Evolutionary conservation across 2,888 invertebrate species (phyloP).

Genomic region (Tolmerus cingulatus): DNA sequence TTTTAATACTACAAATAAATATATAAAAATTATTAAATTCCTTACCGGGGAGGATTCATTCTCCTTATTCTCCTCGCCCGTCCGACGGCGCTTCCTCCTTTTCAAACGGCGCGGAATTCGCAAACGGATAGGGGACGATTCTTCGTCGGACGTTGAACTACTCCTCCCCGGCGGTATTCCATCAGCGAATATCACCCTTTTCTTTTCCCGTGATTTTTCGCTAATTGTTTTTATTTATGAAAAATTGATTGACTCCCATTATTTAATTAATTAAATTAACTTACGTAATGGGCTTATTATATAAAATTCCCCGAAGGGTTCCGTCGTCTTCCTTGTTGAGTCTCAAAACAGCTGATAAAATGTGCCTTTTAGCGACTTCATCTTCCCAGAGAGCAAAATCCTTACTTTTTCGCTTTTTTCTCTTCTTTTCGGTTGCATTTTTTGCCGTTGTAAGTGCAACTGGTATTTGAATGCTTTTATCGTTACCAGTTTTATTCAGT

Average conservation of each 20-base stretch:
- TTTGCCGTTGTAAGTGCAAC: neutral
- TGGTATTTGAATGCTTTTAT: neutral
- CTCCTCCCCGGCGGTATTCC: conserved; percentile 49
- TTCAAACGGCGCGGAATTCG: neutral
- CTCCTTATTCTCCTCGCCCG: conserved; percentile 39
- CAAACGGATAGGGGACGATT: neutral
- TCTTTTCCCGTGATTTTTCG: conserved; percentile 28
- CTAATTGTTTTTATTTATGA: neutral
- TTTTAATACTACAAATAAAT: no score
- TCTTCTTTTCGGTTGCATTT: neutral
- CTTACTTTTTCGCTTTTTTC: conserved; percentile 44
- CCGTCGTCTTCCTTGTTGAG: conserved; percentile 53
- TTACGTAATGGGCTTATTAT: conserved; percentile 2
- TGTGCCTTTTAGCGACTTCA: conserved; percentile 54
- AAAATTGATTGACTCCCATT: no score
- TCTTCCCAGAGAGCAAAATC: conserved; percentile 52
- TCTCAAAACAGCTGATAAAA: conserved; percentile 53
- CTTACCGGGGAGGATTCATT: conserved; percentile 14
- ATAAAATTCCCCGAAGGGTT: conserved; percentile 47
- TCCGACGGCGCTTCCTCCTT: neutral
- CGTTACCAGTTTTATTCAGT: neutral
- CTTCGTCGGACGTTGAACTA: conserved; percentile 34
- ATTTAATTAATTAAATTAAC: no score
- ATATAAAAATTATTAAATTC: no score
- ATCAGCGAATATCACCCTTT: conserved; percentile 50